Base-by-base conservation (phyloP, 2,113 vertebrate genomes). In the Leucoraja erinaceus region DNA sequence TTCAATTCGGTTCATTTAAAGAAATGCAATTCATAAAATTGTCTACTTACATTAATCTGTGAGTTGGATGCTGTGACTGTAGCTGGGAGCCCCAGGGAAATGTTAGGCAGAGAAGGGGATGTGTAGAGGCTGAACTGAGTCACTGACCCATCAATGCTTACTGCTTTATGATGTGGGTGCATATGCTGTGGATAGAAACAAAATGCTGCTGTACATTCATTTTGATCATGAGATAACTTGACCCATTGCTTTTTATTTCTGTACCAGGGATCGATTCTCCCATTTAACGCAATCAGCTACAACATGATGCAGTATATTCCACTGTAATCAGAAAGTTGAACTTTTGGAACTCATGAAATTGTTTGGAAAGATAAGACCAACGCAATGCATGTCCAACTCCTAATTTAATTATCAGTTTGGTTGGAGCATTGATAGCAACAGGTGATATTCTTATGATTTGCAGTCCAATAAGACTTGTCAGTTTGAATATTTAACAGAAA, bases 21-120 rank as follows among this genome's bases (percentile, higher is more conserved):
- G 20, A 31, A 5, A 31, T 63, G 61, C 59, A 12, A 63, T 10
- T 28, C 12, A 63, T 20, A n/a, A 14, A 0, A 12, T 33, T 56
- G 18, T 91, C 33, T 90, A 96, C 98, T 96, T 93, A 99, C 98
- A 0, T 96, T 96, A 94, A 98, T 97, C 96, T 98, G 98, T 5
- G 98, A 97, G 95, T 97, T 98, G 94, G 98, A 95, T 94, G 96
- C 96, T 25, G 96, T 96, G 95, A 96, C 96, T 0, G 96, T 96
- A 94, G 96, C 97, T 93, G 98, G 98, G 93, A 99, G 97, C 93
- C 98, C 98, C 95, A 99, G 95, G 94, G 98, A 99, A 95, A 99
- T 99, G 94, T 99, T 99, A 93, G 98, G 98, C 94, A 99, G 96
- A 70, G 98, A 99, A 0, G 98, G 98, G 92, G 98, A 99, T 11